Conservation (phyloP, 64 coral and sea anemone species). For the Porites lutea region DNA sequence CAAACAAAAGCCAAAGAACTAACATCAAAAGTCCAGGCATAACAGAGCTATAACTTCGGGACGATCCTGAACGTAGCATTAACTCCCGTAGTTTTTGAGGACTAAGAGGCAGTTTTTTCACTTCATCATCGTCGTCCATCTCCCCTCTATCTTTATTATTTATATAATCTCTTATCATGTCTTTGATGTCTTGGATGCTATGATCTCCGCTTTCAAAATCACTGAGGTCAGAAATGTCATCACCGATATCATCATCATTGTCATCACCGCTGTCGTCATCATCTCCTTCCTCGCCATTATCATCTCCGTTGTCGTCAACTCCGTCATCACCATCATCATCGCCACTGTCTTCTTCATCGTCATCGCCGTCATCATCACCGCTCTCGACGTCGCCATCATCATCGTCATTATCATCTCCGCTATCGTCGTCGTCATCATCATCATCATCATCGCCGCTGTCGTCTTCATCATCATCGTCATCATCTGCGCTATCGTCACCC, state of each 20-base stretch:
- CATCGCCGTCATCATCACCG: neutral
- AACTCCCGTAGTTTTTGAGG: neutral
- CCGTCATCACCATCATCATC: neutral
- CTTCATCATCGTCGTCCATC: neutral
- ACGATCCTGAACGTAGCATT: neutral
- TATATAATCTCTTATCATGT: neutral
- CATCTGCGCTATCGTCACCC: too few species aligned
- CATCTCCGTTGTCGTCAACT: neutral
- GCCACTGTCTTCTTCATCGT: neutral
- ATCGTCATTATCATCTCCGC: neutral
- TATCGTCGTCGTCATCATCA: neutral
- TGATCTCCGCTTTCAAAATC: neutral
- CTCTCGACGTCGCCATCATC: neutral
- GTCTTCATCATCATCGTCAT: neutral
- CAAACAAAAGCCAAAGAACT: neutral
- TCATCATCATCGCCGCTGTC: neutral
- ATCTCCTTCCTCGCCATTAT: neutral
- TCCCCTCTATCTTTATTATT: conserved; percentile 10
- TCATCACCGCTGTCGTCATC: neutral
- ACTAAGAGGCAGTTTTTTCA: neutral
- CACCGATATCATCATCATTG: neutral
- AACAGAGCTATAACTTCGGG: neutral
- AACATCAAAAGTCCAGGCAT: neutral
- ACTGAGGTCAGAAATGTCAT: neutral
- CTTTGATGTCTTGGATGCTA: neutral